Evolutionary conservation across 2,797 vertebrate species (phyloP).

Genomic region (Pangasius mekongensis): DNA sequence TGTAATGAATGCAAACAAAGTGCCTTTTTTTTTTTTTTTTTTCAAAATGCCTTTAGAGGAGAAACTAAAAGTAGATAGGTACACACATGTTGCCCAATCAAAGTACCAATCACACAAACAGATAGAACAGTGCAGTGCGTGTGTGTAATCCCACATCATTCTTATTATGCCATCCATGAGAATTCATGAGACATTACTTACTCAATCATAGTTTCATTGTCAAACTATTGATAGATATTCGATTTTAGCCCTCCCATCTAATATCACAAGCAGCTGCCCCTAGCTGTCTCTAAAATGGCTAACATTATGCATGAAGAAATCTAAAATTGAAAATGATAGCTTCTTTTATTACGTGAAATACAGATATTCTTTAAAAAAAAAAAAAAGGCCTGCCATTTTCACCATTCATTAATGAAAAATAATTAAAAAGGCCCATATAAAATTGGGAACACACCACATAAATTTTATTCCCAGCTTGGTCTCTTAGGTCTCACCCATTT

Average conservation of each 20-base stretch:
- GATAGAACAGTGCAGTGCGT: background rate
- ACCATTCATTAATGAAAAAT: background rate
- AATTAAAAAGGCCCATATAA: background rate
- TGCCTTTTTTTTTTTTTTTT: background rate
- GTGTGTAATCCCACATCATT: background rate
- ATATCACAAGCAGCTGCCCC: background rate
- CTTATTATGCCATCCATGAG: background rate
- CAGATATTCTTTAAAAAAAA: background rate
- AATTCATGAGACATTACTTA: background rate
- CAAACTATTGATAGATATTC: background rate
- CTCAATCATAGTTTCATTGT: background rate
- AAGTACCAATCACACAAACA: background rate
- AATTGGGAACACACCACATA: background rate
- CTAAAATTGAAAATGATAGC: background rate
- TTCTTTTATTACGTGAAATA: background rate
- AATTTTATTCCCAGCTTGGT: background rate
- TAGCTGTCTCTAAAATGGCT: background rate
- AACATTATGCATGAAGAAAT: background rate
- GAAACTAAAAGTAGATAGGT: background rate
- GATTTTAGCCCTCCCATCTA: background rate
- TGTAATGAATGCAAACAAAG: background rate
- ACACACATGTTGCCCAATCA: background rate
- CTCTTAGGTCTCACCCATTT: background rate
- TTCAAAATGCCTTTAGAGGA: background rate
- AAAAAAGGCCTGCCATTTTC: background rate